phyloP scores from a whole-genome alignment of 2,113 vertebrate species.

The Cyprinus carpio region DNA sequence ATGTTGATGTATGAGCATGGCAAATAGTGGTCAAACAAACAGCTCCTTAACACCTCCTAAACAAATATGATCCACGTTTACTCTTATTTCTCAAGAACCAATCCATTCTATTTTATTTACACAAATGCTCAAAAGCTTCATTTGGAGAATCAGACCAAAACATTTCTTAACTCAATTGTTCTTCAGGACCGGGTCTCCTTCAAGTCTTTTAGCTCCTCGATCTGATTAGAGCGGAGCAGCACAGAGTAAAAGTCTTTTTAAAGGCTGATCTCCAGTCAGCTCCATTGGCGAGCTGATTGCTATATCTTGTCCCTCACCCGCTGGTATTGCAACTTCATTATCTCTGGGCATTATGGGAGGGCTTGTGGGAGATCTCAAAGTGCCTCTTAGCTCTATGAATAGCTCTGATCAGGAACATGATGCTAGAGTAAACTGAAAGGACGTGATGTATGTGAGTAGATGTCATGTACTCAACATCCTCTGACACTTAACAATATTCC shows the following conservation, averaged over 20 bases:
- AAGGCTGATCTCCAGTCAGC: constrained; percentile 72
- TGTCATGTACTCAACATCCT: constrained; percentile 38
- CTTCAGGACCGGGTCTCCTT: constrained; percentile 25
- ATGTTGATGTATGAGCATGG: neutral
- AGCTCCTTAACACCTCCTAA: neutral
- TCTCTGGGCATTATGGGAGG: constrained; percentile 67
- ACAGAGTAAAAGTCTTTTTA: constrained; percentile 69
- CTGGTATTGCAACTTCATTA: constrained; percentile 72
- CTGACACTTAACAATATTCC: neutral
- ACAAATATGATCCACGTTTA: neutral
- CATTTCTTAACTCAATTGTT: neutral
- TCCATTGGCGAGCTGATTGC: constrained; percentile 74
- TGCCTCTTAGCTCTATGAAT: constrained; percentile 68
- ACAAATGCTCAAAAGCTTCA: neutral
- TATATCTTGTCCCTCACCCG: constrained; percentile 70
- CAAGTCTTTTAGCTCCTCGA: constrained; percentile 53
- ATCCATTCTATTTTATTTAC: neutral
- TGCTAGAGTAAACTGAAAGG: constrained; percentile 63
- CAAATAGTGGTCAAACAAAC: neutral
- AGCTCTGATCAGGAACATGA: constrained; percentile 68
- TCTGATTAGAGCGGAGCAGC: constrained; percentile 69
- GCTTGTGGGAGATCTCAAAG: constrained; percentile 61
- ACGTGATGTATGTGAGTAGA: constrained; percentile 59
- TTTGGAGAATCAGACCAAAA: neutral
- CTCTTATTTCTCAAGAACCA: neutral